Evolutionary conservation across 2,888 invertebrate species (phyloP).

Genomic region (Endotricha flammealis): DNA sequence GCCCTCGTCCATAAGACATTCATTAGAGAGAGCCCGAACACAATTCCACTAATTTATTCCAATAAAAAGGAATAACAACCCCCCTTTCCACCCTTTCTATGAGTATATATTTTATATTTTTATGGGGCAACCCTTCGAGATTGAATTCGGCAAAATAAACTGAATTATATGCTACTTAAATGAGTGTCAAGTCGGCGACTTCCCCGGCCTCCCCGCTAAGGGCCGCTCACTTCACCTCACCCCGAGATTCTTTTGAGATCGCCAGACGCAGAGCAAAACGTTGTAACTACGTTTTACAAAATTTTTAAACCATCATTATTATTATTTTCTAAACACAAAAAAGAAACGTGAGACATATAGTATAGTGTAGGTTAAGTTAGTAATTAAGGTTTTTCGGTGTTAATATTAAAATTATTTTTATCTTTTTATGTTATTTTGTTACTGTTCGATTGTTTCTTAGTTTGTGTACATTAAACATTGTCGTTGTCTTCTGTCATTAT

Average conservation of each 20-base stretch:
- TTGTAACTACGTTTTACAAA: conserved; percentile 28
- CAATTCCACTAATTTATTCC: conserved; percentile 69
- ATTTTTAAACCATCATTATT: conserved; percentile 15
- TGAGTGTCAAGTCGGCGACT: conserved; percentile 74
- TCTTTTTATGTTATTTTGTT: too few species aligned
- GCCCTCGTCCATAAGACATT: conserved; percentile 56
- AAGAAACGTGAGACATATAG: conserved; percentile 26
- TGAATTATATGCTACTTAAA: conserved; percentile 85
- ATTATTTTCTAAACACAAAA: conserved; percentile 6
- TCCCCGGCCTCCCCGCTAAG: conserved; percentile 34
- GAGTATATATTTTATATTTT: conserved; percentile 24
- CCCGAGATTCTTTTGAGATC: conserved; percentile 64
- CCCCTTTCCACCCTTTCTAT: conserved; percentile 16
- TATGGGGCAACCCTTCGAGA: conserved; percentile 44
- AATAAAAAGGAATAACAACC: conserved; percentile 55
- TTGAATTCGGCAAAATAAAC: conserved; percentile 78
- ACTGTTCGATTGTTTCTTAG: too few species aligned
- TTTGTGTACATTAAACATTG: too few species aligned
- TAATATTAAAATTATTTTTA: too few species aligned
- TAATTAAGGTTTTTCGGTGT: too few species aligned
- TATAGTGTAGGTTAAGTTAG: too few species aligned
- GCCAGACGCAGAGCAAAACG: conserved; percentile 18
- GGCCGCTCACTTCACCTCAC: conserved; percentile 58
- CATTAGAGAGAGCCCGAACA: conserved; percentile 54
- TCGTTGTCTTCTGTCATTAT: too few species aligned